phyloP scores from a whole-genome alignment of 1,140 invertebrate species.

The Gryon sp. region DNA sequence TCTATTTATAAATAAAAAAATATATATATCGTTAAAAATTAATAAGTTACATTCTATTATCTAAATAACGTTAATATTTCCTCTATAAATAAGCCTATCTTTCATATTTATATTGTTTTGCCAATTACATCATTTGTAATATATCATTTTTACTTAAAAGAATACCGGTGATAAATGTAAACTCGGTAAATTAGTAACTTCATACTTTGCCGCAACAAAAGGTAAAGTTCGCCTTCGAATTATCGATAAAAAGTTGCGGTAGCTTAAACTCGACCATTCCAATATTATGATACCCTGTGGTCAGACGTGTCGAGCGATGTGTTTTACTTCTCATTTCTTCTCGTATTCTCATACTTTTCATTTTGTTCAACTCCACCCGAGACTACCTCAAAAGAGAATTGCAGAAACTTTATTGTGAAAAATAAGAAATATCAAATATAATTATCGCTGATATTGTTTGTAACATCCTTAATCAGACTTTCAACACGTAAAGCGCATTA shows the following conservation, averaged over 20 bases:
- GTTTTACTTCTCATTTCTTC: conserved; percentile 56
- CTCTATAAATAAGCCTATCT: no score
- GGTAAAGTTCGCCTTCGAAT: conserved; percentile 68
- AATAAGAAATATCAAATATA: conserved; percentile 21
- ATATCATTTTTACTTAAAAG: not conserved
- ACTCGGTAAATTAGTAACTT: conserved; percentile 1
- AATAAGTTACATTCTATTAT: no score
- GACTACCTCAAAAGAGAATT: conserved; percentile 25
- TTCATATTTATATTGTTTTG: no score
- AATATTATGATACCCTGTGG: conserved; percentile 68
- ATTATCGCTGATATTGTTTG: conserved; percentile 28
- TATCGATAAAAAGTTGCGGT: conserved; percentile 69
- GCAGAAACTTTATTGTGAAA: conserved; percentile 25
- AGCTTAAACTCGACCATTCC: conserved; percentile 66
- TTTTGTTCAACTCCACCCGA: conserved; percentile 44
- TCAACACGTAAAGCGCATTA: conserved; percentile 1
- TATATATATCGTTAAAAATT: no score
- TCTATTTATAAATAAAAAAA: no score
- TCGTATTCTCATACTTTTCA: conserved; percentile 41
- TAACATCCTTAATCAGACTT: conserved; percentile 15
- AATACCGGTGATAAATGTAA: conserved; percentile 5
- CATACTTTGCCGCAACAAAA: no score
- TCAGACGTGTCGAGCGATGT: conserved; percentile 56
- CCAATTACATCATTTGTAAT: not conserved
- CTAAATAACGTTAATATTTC: no score